Percentiles rank a stretch among this genome's conserved stretches.
These are phyloP conservation scores for Lithosia quadra DNA, from an alignment of 2,888 invertebrate genomes.

Conservation along the genomic window DNA sequence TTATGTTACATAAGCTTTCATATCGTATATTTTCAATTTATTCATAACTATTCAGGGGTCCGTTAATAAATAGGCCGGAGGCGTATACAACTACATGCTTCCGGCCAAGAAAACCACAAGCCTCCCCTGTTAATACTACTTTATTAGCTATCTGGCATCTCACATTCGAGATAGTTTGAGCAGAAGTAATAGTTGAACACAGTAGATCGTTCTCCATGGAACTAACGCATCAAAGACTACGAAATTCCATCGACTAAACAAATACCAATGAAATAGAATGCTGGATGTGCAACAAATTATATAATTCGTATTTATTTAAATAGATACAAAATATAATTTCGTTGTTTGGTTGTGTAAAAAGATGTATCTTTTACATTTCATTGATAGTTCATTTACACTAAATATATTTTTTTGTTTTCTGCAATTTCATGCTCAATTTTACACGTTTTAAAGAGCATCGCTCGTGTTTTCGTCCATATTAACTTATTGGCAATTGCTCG, in stretches of 20 bases:
- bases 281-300: not conserved
- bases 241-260: constrained; percentile 24
- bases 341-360: too few relatives aligned
- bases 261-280: not conserved
- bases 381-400: too few relatives aligned
- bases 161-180: constrained; percentile 32
- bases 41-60: too few relatives aligned
- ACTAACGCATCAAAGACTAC: constrained; percentile 36
- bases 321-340: too few relatives aligned
- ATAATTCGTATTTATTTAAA: not conserved
- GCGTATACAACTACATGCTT: not conserved
- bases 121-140: constrained; percentile 22
- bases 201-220: constrained; percentile 35
- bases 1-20: not conserved
- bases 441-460: too few relatives aligned
- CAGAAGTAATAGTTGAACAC: constrained; percentile 33
- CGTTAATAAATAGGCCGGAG: too few relatives aligned
- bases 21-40: not conserved
- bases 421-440: too few relatives aligned
- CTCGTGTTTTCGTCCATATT: too few relatives aligned
- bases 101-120: not conserved
- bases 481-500: too few relatives aligned
- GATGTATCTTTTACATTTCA: too few relatives aligned
- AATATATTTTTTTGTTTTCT: too few relatives aligned
- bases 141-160: constrained; percentile 35